phyloP scores from a whole-genome alignment of 1,140 invertebrate species.

The Bombus confusus region DNA sequence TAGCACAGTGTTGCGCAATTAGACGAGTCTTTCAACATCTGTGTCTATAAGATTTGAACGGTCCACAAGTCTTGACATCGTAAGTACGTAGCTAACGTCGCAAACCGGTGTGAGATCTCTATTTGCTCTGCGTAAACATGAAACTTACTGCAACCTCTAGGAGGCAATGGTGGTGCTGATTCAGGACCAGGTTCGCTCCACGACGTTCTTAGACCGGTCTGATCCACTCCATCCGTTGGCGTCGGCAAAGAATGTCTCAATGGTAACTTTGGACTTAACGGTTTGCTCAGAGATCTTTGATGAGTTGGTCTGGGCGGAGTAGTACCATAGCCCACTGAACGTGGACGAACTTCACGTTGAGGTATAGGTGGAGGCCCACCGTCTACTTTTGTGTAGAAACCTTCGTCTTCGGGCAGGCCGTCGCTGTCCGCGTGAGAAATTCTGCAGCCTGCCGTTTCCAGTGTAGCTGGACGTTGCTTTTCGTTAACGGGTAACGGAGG shows the following conservation, averaged over 20 bases:
- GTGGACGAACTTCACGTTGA: conserved; percentile 83
- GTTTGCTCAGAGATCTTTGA: conserved; percentile 84
- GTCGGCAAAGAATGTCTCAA: conserved; percentile 83
- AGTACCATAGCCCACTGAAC: conserved; percentile 83
- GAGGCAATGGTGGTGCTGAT: conserved; percentile 85
- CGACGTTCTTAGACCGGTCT: conserved; percentile 82
- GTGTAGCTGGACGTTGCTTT: conserved; percentile 77
- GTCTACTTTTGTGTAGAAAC: conserved; percentile 78
- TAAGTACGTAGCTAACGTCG: neutral
- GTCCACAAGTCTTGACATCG: neutral
- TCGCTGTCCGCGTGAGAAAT: conserved; percentile 76
- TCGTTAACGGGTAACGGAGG: conserved; percentile 87
- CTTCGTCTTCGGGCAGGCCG: conserved; percentile 77
- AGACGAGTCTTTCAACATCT: neutral
- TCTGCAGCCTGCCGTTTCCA: conserved; percentile 74
- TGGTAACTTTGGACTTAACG: conserved; percentile 84
- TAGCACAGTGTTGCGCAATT: neutral
- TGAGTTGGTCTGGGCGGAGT: conserved; percentile 84
- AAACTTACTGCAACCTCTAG: conserved; percentile 84
- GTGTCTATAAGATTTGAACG: neutral
- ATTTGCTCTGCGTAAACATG: neutral
- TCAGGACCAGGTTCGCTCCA: conserved; percentile 84
- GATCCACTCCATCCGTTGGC: conserved; percentile 78
- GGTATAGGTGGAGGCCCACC: conserved; percentile 84
- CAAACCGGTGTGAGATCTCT: neutral